These are phyloP conservation scores for Lanius collurio DNA, from an alignment of 2,113 vertebrate genomes.

Conservation along the genomic window DNA sequence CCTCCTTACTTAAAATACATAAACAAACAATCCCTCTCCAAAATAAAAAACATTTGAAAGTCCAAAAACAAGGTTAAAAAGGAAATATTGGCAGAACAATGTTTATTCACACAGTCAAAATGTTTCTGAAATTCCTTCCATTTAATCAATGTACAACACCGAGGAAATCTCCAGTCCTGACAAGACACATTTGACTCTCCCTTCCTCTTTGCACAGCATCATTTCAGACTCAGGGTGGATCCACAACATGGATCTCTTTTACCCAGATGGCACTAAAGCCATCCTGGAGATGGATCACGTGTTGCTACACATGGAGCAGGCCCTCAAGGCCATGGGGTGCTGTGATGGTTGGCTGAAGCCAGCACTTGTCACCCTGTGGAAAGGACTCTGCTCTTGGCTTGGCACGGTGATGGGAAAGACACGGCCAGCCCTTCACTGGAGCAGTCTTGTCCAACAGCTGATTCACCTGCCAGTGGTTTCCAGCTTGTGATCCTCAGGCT, in stretches of 20 bases:
- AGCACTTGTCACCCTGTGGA: accelerated
- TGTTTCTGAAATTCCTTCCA: not conserved
- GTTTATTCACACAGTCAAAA: not conserved
- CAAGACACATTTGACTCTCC: accelerated
- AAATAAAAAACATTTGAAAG: not conserved
- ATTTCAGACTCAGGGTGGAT: accelerated
- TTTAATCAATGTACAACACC: not conserved
- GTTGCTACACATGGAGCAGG: not conserved
- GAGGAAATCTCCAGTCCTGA: not conserved
- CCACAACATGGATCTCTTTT: not conserved
- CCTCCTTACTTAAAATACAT: not conserved
- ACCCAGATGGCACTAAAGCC: not conserved
- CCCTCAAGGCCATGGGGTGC: not conserved
- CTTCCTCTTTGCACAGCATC: accelerated
- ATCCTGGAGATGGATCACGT: accelerated
- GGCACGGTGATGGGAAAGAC: accelerated
- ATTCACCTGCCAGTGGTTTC: not conserved
- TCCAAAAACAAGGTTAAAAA: not conserved
- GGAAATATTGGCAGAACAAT: not conserved
- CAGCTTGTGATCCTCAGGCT: not conserved
- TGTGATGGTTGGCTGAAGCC: not conserved
- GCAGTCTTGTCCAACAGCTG: not conserved
- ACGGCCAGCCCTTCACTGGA: not conserved
- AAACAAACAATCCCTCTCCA: not conserved
- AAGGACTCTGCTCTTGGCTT: accelerated